phyloP scores from a whole-genome alignment of 2,113 vertebrate genomes.

The Erythrocercus mccallii region DNA sequence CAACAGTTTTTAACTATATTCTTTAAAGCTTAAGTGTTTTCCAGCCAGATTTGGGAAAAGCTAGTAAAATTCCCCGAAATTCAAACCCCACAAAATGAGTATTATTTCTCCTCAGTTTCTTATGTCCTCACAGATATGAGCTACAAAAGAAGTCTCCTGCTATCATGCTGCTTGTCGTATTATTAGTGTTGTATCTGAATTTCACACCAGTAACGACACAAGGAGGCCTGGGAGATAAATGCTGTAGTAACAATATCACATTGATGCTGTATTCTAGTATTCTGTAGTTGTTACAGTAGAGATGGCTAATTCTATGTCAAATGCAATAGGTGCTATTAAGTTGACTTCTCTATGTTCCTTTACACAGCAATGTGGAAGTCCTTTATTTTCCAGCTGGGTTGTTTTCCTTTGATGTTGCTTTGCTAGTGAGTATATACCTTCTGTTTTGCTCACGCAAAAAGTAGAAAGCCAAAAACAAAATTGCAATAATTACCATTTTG shows the following conservation, averaged over 20 bases:
- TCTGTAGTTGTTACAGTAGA: neutral
- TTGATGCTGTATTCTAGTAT: neutral
- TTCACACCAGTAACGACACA: neutral
- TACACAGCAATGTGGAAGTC: neutral
- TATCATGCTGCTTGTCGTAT: constrained; percentile 5
- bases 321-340: neutral
- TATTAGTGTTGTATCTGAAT: neutral
- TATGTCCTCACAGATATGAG: neutral
- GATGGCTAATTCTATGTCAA: neutral
- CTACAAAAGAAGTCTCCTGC: neutral
- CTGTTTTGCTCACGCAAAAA: neutral
- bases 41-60: neutral
- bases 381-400: neutral
- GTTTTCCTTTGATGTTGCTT: neutral
- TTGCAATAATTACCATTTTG: neutral
- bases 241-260: neutral
- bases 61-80: neutral
- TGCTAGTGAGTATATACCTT: neutral
- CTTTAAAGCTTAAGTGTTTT: neutral
- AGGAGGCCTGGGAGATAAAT: neutral
- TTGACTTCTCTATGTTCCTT: neutral
- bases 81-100: neutral
- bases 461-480: neutral
- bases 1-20: neutral
- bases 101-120: neutral